Conservation (phyloP, 2,888 invertebrate species). For the Balanococcus diminutus region DNA sequence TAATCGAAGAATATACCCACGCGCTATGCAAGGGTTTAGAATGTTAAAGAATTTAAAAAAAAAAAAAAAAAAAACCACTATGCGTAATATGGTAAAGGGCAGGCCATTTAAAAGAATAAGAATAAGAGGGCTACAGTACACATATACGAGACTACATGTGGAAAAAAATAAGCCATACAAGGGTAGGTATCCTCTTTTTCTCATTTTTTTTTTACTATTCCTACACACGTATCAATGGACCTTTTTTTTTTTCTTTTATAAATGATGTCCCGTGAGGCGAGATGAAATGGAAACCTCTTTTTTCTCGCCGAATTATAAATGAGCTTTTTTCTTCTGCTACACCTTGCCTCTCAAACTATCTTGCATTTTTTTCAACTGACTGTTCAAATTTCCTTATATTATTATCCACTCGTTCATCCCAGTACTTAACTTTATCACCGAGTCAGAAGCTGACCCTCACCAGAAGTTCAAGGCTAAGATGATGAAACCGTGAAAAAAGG, state of each 20-base stretch:
- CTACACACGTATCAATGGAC: constrained; percentile 17
- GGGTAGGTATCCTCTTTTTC: background rate
- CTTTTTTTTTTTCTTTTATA: constrained; percentile 30
- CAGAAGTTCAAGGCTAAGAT: too few species aligned
- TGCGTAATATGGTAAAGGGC: constrained; percentile 33
- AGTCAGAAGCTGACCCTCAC: too few species aligned
- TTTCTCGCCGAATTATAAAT: constrained; percentile 44
- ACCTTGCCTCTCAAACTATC: too few species aligned
- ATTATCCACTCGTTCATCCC: background rate
- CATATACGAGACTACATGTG: background rate
- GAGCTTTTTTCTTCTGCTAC: background rate
- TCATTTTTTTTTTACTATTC: constrained; percentile 24
- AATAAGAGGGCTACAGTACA: constrained; percentile 1
- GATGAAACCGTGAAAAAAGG: too few species aligned
- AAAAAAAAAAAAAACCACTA: background rate
- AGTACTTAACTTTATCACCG: background rate
- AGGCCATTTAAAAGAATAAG: constrained; percentile 27
- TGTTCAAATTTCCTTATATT: background rate
- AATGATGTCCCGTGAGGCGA: constrained; percentile 50
- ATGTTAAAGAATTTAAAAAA: constrained; percentile 49
- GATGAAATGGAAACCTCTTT: constrained; percentile 45
- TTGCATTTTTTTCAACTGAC: background rate
- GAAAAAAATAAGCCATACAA: background rate
- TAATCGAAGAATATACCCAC: constrained; percentile 48
- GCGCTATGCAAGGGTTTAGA: constrained; percentile 29